Base-by-base conservation (phyloP, 2,113 vertebrate species). In the Pangasianodon gigas region DNA sequence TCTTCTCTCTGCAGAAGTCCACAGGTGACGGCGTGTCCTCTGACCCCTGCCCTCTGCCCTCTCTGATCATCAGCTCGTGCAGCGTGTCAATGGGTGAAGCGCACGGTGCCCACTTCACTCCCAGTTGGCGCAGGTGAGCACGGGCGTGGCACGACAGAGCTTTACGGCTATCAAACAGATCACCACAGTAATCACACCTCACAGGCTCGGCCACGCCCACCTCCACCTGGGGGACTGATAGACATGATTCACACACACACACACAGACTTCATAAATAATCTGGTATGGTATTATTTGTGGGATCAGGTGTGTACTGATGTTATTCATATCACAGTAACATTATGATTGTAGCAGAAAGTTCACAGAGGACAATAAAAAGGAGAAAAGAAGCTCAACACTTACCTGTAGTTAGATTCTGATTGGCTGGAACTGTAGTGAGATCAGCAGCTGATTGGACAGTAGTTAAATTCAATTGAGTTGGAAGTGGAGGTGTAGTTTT, bases 121-220 rank as follows among this genome's bases (percentile, higher is more conserved):
- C 98, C 88, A 99, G 96, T 90, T 98, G 97, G 0, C 98, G 96
- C 62, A 99, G 95, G 91, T 99, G 98, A 10, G 97, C 97, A 3
- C 98, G 97, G 0, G 96, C 97, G 2, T 99, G 98, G 93, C 98
- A 98, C 0, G 98, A 99, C 2, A 99, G 95, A 0, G 97, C 98
- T 93, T 99, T 99, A 26, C 97, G 97, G 77, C 97, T 99, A 21
- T 99, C 98, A 11, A 99, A 99, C 93, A 97, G 96, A 92, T 98
- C 98, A 0, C 97, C 96, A 1, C 98, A 99, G 94, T 96, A 98
- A 69, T 98, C 97, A 1, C 98, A 99, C 37, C 96, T 96, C 92
- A 98, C 96, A 16, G 97, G 96, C 1, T 96, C 96, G 0, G 95
- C 93, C 4, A 96, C 94, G 24, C 96, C 96, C 24, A 93, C 82